Base-by-base conservation (phyloP, 2,888 invertebrate genomes). In the Hyles lineata region DNA sequence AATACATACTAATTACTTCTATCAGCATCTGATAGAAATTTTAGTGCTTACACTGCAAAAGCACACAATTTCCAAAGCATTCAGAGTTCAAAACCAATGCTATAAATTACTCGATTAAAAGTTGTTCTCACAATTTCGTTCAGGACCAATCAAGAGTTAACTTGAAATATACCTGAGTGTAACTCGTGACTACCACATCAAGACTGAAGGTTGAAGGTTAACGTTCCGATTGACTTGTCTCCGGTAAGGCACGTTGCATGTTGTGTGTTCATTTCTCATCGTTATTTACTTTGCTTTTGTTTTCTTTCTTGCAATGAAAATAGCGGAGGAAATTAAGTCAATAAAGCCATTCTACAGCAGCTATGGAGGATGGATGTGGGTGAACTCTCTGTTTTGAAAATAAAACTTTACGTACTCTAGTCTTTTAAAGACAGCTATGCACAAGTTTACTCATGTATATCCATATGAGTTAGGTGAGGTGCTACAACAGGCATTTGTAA, bases 181-280 rank as follows among this genome's bases (percentile, higher is more conserved):
- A 67, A 21, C 50, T 67, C 67, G 67, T 67, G 67, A 67, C 67
- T 67, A 15, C 67, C 43, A 67, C 67, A 67, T 67, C 67, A 67
- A 67, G 67, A 50, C 9, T 67, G 63, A 67, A 67, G 67, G 67
- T 67, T 67, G 67, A 50, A 67, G 67, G 67, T 67, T 67, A 67
- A 67, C 67, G 67, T 67, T 67, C 67, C 67, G 67, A 67, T 67
- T 67, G 67, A 67, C 67, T 67, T 67, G 67, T 67, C 67, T 67
- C 50, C 50, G 23, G 50, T 67, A 67, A 67, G 43, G 50, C 67
- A 67, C 63, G 63, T 43, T 67, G 50, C 50, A 67, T 50, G 50
- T 67, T 50, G 43, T 67, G 23, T 67, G 17, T 67, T 67, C 63
- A 63, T 60, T 60, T 61, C 61, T 60, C 71, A 61, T 67, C 70